Base-by-base conservation (phyloP, 2,888 invertebrate genomes). In the Leptinotarsa tumamoca region DNA sequence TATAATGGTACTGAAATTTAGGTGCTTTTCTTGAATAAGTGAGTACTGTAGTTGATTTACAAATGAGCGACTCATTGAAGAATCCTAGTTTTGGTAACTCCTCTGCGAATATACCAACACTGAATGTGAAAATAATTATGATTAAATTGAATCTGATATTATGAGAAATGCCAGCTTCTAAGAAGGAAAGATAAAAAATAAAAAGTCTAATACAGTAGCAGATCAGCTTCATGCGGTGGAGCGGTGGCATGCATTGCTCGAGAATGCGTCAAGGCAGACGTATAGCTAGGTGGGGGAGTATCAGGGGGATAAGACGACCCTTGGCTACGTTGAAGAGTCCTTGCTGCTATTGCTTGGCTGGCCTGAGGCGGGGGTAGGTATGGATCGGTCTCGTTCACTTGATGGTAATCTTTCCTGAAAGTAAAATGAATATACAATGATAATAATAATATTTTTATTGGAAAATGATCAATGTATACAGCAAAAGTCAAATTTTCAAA, bases 321-420 rank as follows among this genome's bases (percentile, higher is more conserved):
- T 92, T 92, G 91, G 93, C 93, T 90, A 90, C 93, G 88, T 86
- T 89, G 92, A 86, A 91, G 89, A 85, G 91, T 92, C 86, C 92
- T 89, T 73, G 91, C 92, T 81, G 91, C 92, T 83, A 91, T 91
- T 81, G 92, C 91, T 86, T 92, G 92, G 78, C 89, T 91, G 88
- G 84, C 91, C 88, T 81, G 91, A 89, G 81, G 91, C 88, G 80
- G 92, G 89, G 94, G 94, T 83, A 95, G 90, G 90, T 94, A 95
- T 77, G 95, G 94, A 80, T 95, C 96, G 78, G 95, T 95, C 87
- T 96, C 96, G 88, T 96, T 96, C 81, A 94, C 94, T 87, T 95
- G 95, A 77, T 93, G 93, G 84, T 94, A 95, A 86, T 94, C 93
- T 81, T 94, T 93, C 88, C 94, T 94, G 90, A 23, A 90, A 90